These are phyloP conservation scores for Orius insidiosus DNA, from an alignment of 1,140 invertebrate species.

Conservation along the genomic window DNA sequence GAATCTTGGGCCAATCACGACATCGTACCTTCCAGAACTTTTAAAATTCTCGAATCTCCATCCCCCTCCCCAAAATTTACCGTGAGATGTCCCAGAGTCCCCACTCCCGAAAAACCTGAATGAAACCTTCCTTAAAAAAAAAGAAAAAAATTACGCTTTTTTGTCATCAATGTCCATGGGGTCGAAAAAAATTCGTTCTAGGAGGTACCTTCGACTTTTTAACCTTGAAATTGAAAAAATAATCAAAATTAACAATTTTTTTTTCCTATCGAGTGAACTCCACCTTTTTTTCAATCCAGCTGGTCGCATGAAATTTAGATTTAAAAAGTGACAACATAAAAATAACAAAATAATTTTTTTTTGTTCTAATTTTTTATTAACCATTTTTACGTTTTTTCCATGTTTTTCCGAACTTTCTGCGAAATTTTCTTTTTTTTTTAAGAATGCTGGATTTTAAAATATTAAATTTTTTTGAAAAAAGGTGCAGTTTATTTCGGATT, in stretches of 20 bases:
- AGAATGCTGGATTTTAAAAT: no score
- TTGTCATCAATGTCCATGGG: slow-evolving; percentile 17
- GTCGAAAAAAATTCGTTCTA: slow-evolving; percentile 11
- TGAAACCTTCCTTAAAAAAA: slow-evolving; percentile 5
- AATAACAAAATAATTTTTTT: no score
- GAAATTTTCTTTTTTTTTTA: no score
- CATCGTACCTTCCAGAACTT: slow-evolving; percentile 34
- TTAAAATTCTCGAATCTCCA: slow-evolving; percentile 27
- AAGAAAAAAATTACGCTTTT: slow-evolving; percentile 9
- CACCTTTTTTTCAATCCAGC: slow-evolving; percentile 19
- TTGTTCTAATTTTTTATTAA: no score
- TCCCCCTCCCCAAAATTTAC: neutral
- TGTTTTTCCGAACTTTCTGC: no score
- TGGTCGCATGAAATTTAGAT: neutral
- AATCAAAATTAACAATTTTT: slow-evolving; percentile 7
- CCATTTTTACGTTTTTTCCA: no score
- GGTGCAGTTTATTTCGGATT: no score
- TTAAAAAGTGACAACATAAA: slow-evolving; percentile 13
- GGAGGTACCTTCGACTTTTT: slow-evolving; percentile 11
- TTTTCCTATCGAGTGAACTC: slow-evolving; percentile 22
- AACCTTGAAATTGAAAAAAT: slow-evolving; percentile 10
- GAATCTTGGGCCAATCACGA: slow-evolving; percentile 32
- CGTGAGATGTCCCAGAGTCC: slow-evolving; percentile 10
- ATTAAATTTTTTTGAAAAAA: no score
- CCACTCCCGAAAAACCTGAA: slow-evolving; percentile 5